Evolutionary conservation across 2,113 vertebrate genomes (phyloP).

Genomic region (Henicopernis longicauda): DNA sequence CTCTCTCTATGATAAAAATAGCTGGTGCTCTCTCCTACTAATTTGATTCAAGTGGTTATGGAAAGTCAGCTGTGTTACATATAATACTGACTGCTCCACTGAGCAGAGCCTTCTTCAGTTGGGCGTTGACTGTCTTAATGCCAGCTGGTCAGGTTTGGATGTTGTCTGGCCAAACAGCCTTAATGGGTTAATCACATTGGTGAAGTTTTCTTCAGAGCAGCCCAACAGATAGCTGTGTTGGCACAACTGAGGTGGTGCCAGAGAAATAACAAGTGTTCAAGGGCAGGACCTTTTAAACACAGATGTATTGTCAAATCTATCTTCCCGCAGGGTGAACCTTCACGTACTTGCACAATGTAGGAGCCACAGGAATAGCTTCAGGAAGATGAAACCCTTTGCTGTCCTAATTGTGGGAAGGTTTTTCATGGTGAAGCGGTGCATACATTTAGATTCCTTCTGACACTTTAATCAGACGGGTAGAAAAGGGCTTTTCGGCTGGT

Average conservation of each 20-base stretch:
- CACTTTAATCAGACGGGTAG: background rate
- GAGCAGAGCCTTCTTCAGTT: background rate
- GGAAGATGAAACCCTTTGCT: background rate
- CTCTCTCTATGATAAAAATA: background rate
- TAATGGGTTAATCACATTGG: accelerated
- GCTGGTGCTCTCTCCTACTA: background rate
- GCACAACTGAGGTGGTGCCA: background rate
- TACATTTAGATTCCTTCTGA: background rate
- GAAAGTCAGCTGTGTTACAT: background rate
- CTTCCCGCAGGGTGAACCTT: background rate
- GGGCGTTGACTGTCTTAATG: background rate
- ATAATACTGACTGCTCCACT: background rate
- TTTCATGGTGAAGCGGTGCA: accelerated
- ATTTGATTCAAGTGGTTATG: background rate
- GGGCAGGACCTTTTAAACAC: background rate
- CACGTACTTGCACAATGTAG: accelerated
- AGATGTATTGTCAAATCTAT: background rate
- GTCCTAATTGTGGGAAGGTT: background rate
- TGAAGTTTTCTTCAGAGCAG: background rate
- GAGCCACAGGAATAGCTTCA: background rate
- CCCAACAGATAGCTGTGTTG: background rate
- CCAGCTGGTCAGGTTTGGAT: background rate
- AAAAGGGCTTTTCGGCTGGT: background rate
- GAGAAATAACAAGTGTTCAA: background rate
- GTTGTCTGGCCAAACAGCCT: background rate